Evolutionary conservation across 2,888 invertebrate genomes (phyloP).

Genomic region (Brachypterus glaber): DNA sequence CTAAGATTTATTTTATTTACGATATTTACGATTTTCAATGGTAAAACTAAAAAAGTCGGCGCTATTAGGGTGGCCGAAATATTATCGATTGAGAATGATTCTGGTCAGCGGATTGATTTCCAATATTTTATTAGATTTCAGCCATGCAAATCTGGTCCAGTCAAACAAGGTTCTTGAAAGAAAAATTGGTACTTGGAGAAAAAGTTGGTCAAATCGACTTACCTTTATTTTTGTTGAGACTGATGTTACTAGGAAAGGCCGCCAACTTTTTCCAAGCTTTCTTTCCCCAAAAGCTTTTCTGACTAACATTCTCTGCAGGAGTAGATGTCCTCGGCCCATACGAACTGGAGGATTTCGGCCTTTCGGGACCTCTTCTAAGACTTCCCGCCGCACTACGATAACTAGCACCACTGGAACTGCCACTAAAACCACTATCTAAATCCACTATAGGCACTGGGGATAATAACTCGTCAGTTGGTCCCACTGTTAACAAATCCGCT

Average conservation of each 20-base stretch:
- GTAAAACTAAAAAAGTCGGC: no score
- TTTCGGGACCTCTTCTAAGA: conserved; percentile 42
- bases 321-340: conserved; percentile 23
- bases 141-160: no score
- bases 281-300: conserved; percentile 59
- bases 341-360: conserved; percentile 36
- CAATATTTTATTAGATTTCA: no score
- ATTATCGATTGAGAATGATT: no score
- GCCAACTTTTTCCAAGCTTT: conserved; percentile 73
- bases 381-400: conserved; percentile 55
- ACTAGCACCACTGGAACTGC: conserved; percentile 73
- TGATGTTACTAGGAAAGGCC: conserved; percentile 61
- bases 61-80: no score
- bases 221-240: conserved; percentile 60
- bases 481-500: conserved; percentile 57
- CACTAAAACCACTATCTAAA: conserved; percentile 75
- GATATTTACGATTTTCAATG: no score
- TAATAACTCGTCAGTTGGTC: conserved; percentile 61
- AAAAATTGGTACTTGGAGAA: no score
- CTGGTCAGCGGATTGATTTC: no score
- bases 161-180: no score
- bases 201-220: no score
- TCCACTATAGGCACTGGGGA: conserved; percentile 56
- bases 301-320: conserved; percentile 15
- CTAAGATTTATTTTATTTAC: no score